phyloP scores from a whole-genome alignment of 2,797 vertebrate species.

The Pteropus rufus region DNA sequence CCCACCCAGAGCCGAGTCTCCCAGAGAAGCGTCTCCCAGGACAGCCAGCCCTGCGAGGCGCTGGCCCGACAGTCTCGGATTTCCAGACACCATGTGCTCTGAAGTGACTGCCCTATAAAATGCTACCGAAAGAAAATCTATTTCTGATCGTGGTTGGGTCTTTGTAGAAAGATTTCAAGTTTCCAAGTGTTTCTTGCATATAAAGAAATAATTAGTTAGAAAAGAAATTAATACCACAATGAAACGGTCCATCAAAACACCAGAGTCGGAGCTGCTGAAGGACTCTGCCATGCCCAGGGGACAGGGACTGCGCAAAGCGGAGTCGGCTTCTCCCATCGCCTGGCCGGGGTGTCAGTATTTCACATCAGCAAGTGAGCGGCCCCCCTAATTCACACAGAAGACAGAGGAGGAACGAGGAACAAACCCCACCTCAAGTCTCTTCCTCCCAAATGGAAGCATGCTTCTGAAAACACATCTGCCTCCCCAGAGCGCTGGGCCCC shows the following conservation, averaged over 20 bases:
- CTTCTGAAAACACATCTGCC: not conserved
- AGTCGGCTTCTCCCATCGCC: not conserved
- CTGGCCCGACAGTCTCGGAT: not conserved
- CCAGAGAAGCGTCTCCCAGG: not conserved
- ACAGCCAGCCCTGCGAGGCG: not conserved
- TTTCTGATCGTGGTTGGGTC: not conserved
- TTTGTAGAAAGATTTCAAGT: conserved; percentile 22
- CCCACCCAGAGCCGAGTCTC: not conserved
- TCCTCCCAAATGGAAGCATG: not conserved
- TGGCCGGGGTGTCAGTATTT: not conserved
- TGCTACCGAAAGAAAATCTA: not conserved
- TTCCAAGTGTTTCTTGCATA: conserved; percentile 30
- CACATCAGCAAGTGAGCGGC: not conserved
- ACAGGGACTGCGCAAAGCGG: not conserved
- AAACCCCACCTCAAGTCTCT: not conserved
- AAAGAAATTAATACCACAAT: conserved; percentile 46
- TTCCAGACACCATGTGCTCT: not conserved
- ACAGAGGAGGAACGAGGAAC: not conserved
- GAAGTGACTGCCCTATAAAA: not conserved
- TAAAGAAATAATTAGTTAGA: conserved; percentile 38
- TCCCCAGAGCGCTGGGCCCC: not conserved
- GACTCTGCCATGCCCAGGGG: not conserved
- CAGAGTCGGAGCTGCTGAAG: not conserved
- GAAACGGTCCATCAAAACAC: conserved; percentile 34
- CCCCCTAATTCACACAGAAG: not conserved